These are phyloP conservation scores for Momotus momota DNA, from an alignment of 2,797 vertebrate species.

Conservation along the genomic window DNA sequence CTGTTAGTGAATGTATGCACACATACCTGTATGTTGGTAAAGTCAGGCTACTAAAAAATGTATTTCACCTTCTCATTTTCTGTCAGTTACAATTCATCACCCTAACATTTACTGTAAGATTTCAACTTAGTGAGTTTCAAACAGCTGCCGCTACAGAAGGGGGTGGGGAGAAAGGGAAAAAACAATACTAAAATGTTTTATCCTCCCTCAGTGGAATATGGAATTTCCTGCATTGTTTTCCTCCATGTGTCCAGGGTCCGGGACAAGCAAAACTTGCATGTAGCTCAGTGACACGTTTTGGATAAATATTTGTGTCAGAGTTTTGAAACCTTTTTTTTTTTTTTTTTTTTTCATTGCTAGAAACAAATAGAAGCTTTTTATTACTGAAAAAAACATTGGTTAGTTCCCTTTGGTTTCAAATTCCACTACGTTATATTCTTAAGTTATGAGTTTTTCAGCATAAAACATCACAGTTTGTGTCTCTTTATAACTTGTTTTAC, in stretches of 20 bases:
- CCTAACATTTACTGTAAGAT: not conserved
- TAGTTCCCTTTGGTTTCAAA: not conserved
- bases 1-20: not conserved
- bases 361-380: not conserved
- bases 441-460: not conserved
- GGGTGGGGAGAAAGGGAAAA: not conserved
- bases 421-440: not conserved
- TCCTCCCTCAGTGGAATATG: not conserved
- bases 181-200: not conserved
- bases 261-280: not conserved
- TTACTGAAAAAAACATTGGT: not conserved
- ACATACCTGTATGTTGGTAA: fast-evolving
- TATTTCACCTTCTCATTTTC: not conserved
- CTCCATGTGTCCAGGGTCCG: not conserved
- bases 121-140: not conserved
- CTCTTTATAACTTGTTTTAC: not conserved
- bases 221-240: conserved; percentile 33
- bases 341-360: not conserved
- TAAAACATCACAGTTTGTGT: not conserved
- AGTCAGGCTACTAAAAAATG: not conserved
- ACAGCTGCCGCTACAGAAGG: not conserved
- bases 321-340: not conserved
- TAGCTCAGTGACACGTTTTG: not conserved
- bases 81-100: not conserved
- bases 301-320: not conserved